These are phyloP conservation scores for Arenaria interpres DNA, from an alignment of 2,113 vertebrate genomes.

Conservation along the genomic window DNA sequence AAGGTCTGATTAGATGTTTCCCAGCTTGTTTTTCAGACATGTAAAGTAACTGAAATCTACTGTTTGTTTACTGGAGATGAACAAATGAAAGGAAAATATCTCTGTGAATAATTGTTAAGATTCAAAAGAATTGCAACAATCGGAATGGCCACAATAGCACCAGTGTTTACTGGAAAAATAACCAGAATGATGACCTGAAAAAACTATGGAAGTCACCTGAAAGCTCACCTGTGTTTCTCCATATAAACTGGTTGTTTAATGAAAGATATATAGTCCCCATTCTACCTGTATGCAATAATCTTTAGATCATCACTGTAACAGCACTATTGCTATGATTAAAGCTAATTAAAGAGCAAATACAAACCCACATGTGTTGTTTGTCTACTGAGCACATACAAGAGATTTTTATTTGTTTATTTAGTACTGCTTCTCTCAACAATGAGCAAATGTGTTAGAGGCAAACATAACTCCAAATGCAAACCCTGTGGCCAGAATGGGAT, in stretches of 20 bases:
- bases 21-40: not conserved
- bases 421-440: not conserved
- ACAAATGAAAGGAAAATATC: not conserved
- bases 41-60: not conserved
- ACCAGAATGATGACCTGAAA: not conserved
- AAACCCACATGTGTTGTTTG: rapidly evolving
- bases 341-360: not conserved
- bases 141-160: not conserved
- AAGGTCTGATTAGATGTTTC: not conserved
- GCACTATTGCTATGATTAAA: not conserved
- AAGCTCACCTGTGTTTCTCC: not conserved
- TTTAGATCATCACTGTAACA: not conserved
- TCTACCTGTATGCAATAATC: not conserved
- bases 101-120: not conserved
- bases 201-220: not conserved
- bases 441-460: not conserved
- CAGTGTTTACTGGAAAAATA: not conserved
- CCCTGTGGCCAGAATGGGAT: not conserved
- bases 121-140: not conserved
- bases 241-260: not conserved
- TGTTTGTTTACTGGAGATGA: not conserved
- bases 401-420: not conserved
- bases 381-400: not conserved
- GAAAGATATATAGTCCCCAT: not conserved
- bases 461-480: not conserved